Conservation (phyloP, 1,140 invertebrate species). For the Brachionus calyciflorus region DNA sequence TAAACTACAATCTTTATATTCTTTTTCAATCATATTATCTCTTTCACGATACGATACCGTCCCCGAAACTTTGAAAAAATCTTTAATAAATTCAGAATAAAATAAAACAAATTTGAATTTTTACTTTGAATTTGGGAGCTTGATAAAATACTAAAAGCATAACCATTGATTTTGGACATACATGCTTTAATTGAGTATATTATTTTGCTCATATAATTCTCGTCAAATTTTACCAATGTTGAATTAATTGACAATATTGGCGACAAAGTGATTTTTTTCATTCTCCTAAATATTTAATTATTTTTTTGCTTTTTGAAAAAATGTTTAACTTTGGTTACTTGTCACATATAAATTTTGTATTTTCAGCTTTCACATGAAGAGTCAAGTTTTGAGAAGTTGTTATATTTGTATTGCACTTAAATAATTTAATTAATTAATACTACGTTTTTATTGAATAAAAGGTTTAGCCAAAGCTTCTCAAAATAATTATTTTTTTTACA, state of each 20-base stretch:
- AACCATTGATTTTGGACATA: not conserved
- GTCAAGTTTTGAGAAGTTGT: not conserved
- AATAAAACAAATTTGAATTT: too few species aligned
- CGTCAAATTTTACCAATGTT: not conserved
- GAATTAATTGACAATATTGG: not conserved
- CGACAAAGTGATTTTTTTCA: not conserved
- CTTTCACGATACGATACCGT: not conserved
- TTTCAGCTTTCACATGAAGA: not conserved
- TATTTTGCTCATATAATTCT: not conserved
- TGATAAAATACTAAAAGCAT: not conserved
- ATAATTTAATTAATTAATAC: not conserved
- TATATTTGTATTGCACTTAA: not conserved
- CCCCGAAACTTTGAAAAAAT: not conserved
- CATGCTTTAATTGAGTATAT: not conserved
- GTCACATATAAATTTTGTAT: not conserved
- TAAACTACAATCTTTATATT: conserved; percentile 24
- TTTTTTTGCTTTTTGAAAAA: not conserved
- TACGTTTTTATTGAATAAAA: not conserved
- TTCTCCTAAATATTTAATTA: not conserved
- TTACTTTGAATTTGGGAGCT: not conserved
- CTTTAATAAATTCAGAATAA: too few species aligned
- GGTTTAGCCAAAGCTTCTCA: too few species aligned
- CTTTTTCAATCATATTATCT: not conserved
- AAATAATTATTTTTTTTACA: too few species aligned
- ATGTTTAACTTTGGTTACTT: not conserved